Percentiles rank a stretch among this genome's conserved stretches.
phyloP scores from a whole-genome alignment of 2,797 vertebrate species.

The Rhabdomys pumilio region DNA sequence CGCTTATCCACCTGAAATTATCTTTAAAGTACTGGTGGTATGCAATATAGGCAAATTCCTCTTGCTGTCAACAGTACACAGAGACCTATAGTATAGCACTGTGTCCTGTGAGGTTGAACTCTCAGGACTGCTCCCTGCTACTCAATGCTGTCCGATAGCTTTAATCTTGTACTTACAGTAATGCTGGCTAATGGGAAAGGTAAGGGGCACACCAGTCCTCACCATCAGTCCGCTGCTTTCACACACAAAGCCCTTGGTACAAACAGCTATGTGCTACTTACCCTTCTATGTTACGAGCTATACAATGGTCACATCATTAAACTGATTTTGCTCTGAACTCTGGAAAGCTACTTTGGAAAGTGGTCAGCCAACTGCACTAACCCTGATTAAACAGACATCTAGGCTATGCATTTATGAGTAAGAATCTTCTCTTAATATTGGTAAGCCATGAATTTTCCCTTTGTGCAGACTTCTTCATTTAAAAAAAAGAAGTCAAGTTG shows the following conservation, averaged over 20 bases:
- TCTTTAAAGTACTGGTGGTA: slow-evolving; percentile 48
- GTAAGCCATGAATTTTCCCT: slow-evolving; percentile 15
- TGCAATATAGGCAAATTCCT: slow-evolving; percentile 1
- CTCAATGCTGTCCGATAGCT: not conserved
- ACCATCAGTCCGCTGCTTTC: not conserved
- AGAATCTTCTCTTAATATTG: slow-evolving; percentile 33
- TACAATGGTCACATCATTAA: too few relatives aligned
- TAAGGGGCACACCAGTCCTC: not conserved
- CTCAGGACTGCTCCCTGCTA: not conserved
- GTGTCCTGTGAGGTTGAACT: not conserved
- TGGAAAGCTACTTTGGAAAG: not conserved
- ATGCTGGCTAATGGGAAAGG: slow-evolving; percentile 36
- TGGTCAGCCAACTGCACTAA: not conserved
- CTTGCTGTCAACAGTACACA: not conserved
- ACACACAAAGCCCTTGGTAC: not conserved
- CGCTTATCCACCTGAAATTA: slow-evolving; percentile 56
- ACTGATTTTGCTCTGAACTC: slow-evolving; percentile 33
- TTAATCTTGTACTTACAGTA: slow-evolving; percentile 35
- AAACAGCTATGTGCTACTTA: not conserved
- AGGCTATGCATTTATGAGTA: not conserved
- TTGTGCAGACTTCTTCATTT: slow-evolving; percentile 7
- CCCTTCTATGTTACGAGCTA: not conserved
- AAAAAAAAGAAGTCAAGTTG: slow-evolving; percentile 15
- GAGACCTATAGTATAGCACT: not conserved
- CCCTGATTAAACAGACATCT: not conserved